Evolutionary conservation across 2,113 vertebrate genomes (phyloP), one percentile per base, ranked within the genome.

Genomic region (Chionodraco myersi): DNA sequence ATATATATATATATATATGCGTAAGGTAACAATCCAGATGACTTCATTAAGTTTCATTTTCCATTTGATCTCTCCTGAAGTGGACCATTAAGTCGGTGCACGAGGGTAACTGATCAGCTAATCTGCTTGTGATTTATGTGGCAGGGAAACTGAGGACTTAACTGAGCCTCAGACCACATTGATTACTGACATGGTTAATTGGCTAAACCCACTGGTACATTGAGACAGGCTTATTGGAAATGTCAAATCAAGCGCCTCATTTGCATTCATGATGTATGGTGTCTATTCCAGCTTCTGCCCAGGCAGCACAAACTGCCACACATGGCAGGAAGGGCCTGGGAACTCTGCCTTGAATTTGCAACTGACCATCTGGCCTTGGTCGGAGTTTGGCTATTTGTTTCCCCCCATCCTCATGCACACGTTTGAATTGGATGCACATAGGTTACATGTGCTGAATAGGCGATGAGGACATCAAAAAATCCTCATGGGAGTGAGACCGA

Each of bases 141-240:
- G 87, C 81, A 89, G 92, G 84, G 86, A 92, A 92, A 84, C 87
- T 75, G 89, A 94, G 85, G 88, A 92, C 88, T 93, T 92, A 88
- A 92, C 90, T 69, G 80, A 84, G 86, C 88, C 83, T 93, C 76
- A 52, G 86, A 93, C 91, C 88, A 73, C 92, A 95, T 93, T 93
- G 94, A 95, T 95, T 93, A 94, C 91, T 93, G 94, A 93, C 93
- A 92, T 91, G 92, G 92, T 93, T 95, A 94, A 95, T 95, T 94
- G 94, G 93, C 90, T 92, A 91, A 94, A 92, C 88, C 92, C 91
- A 91, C 86, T 89, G 90, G 87, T 93, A 93, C 91, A 92, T 76
- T 83, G 91, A 94, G 92, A 93, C 87, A 30, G 85, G 92, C 93
- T 95, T 93, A 94, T 94, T 94, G 94, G 92, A 93, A 94, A 94